Base-by-base conservation (phyloP, 2,113 vertebrate species). In the Callipepla squamata region DNA sequence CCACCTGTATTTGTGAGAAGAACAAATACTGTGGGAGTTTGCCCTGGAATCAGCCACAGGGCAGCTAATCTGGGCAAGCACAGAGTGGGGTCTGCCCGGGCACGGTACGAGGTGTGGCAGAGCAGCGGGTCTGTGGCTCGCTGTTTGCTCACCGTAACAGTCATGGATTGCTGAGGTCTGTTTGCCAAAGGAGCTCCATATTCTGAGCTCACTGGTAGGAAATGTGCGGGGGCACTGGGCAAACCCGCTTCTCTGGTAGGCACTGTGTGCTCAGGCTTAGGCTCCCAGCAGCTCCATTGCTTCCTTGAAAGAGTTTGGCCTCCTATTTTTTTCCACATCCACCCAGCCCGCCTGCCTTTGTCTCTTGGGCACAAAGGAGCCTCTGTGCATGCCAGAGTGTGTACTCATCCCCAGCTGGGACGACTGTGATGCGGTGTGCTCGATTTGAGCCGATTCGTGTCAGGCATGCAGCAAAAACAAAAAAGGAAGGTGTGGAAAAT, bases 61-160 rank as follows among this genome's bases (percentile, higher is more conserved):
- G 20, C 8, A 9, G 2, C n/a, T 65, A 26, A 21, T 28, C 3
- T 1, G 25, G 22, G 61, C 42, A 67, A 47, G 7, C 22, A 62
- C 42, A 32, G 2, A 32, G 25, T 34, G 3, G n/a, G 69, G 30
- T 68, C 34, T 26, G 11, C 42, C 9, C 4, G 0, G 8, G n/a
- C 6, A 42, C 21, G 53, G 45, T 1, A 17, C 2, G 0, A 3
- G 38, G 38, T 17, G 55, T 10, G 51, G 32, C 0, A 1, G 51
- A 10, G 58, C 11, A 58, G 22, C 45, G 20, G 30, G 16, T 32
- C 63, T 51, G 32, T 6, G 13, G 59, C 1, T 0, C 4, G 23
- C 13, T 51, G 16, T 47, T 40, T 55, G 5, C 82, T 36, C 25
- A 14, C 6, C 2, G 36, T 44, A 13, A 62, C n/a, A 18, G 21